These are phyloP conservation scores for Himalopsyche kuldschensis DNA, from an alignment of 2,888 invertebrate species.

Conservation along the genomic window DNA sequence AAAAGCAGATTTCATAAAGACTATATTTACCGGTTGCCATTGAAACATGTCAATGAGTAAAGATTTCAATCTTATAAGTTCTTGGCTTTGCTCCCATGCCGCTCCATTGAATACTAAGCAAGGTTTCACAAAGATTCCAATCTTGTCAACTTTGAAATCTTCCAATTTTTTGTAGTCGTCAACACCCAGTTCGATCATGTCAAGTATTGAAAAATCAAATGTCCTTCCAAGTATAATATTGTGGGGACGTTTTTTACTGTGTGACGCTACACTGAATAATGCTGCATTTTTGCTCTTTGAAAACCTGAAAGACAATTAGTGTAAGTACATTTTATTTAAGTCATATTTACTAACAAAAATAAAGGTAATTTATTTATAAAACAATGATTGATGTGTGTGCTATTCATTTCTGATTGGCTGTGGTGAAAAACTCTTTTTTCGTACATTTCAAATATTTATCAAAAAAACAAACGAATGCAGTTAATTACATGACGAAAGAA, in stretches of 20 bases:
- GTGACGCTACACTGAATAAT: slow-evolving; percentile 87
- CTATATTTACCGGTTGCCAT: slow-evolving; percentile 63
- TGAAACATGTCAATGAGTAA: slow-evolving; percentile 92
- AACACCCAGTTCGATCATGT: slow-evolving; percentile 95
- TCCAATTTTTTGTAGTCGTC: slow-evolving; percentile 78
- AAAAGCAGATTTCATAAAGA: background rate
- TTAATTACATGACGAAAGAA: too few species aligned
- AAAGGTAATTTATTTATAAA: too few species aligned
- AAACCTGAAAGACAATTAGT: slow-evolving; percentile 53
- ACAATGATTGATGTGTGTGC: too few species aligned
- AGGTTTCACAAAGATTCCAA: slow-evolving; percentile 83
- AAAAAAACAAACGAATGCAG: too few species aligned
- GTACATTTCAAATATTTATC: too few species aligned
- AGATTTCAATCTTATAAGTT: slow-evolving; percentile 82
- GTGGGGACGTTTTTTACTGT: slow-evolving; percentile 93
- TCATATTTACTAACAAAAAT: too few species aligned
- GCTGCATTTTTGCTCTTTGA: slow-evolving; percentile 85
- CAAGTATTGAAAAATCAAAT: slow-evolving; percentile 86
- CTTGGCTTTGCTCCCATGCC: slow-evolving; percentile 80
- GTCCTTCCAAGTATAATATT: slow-evolving; percentile 88
- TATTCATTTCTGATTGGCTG: too few species aligned
- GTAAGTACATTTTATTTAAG: too few species aligned
- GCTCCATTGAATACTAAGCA: slow-evolving; percentile 91
- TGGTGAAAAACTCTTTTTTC: too few species aligned
- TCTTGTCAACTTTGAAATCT: slow-evolving; percentile 79